Base-by-base conservation (phyloP, 2,888 invertebrate genomes). In the Seira ritae region DNA sequence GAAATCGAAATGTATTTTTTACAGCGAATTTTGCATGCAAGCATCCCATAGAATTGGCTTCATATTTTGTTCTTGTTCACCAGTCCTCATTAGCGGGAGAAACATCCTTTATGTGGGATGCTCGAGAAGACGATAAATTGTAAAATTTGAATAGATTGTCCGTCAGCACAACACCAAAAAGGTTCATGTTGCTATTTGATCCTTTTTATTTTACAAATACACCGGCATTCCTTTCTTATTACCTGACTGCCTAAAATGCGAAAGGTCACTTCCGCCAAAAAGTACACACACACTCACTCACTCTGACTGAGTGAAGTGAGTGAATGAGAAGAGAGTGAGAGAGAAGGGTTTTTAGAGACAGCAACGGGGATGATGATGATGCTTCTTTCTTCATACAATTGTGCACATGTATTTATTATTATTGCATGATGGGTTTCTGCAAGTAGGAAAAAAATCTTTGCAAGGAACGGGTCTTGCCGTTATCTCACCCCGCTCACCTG, bases 381-480 rank as follows among this genome's bases (percentile, higher is more conserved):
- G n/a, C n/a, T n/a, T n/a, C n/a, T n/a, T n/a, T n/a, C n/a, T 42
- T 42, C 42, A 42, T 42, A 42, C 42, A 42, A 42, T 42, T 42
- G 42, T 12, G 12, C 42, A 42, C 12, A 12, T 6, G 6, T 42
- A 42, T 42, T n/a, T n/a, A n/a, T n/a, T n/a, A n/a, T n/a, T n/a
- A n/a, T n/a, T n/a, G n/a, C n/a, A n/a, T n/a, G n/a, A n/a, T n/a
- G n/a, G n/a, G n/a, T n/a, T 20, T n/a, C n/a, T n/a, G n/a, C n/a
- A 74, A 67, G 71, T 8, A 22, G 17, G 20, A 50, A 65, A 72
- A 71, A 82, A 70, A 70, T n/a, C n/a, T n/a, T n/a, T n/a, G 31
- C 42, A 72, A 72, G 79, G 85, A 88, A 88, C 88, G 88, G 88
- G 88, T 88, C 88, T 88, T 88, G 86, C 88, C 88, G 88, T 88